Percentiles rank a stretch among this genome's conserved stretches.
Conservation (phyloP, 1,140 invertebrate genomes). For the Ceratina australensis region DNA sequence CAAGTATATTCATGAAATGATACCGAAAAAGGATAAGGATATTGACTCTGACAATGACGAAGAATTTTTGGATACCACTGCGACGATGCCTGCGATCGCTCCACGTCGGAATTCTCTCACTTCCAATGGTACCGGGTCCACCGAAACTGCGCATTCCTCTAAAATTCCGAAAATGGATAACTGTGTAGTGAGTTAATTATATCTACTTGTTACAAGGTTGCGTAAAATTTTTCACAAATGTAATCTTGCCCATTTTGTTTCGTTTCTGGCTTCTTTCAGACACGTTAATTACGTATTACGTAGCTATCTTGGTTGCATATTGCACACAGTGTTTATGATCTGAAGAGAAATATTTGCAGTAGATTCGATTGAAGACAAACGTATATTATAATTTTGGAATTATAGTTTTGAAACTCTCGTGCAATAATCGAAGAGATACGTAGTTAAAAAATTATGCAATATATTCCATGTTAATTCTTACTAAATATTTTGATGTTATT, state of each 20-base stretch:
- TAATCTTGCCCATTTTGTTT: neutral
- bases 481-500: neutral
- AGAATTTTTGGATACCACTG: conserved; percentile 77
- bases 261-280: too few species aligned
- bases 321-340: too few species aligned
- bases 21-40: conserved; percentile 45
- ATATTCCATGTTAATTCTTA: neutral
- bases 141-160: conserved; percentile 57
- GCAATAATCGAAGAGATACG: too few species aligned
- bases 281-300: too few species aligned
- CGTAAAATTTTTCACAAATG: too few species aligned
- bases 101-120: conserved; percentile 70
- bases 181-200: conserved; percentile 63
- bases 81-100: conserved; percentile 63
- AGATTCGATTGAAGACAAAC: too few species aligned
- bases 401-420: too few species aligned
- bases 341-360: too few species aligned
- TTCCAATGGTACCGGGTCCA: conserved; percentile 66
- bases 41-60: conserved; percentile 76
- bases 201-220: neutral
- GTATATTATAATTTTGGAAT: too few species aligned
- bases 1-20: conserved; percentile 65
- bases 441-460: too few species aligned
- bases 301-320: too few species aligned
- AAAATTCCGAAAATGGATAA: conserved; percentile 54